A percentile compares a stretch with the other conserved stretches of the same genome.
Conservation (phyloP, 2,888 invertebrate species). For the Eupithecia exiguata region DNA sequence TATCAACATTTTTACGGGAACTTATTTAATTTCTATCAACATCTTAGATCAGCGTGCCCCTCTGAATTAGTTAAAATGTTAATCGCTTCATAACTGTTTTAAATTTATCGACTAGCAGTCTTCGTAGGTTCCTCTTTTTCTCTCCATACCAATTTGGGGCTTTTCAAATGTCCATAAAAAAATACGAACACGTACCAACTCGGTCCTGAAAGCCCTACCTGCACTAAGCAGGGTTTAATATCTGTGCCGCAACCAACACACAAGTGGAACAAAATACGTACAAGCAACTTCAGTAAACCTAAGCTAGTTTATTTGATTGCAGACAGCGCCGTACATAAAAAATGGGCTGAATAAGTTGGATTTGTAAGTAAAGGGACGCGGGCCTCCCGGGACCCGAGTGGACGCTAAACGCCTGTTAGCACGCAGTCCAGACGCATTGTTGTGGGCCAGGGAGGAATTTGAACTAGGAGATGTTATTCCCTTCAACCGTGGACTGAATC, state of each 20-base stretch:
- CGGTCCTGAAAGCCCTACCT: neutral
- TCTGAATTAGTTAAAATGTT: too few species aligned
- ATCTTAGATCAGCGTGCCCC: too few species aligned
- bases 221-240: neutral
- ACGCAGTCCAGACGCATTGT: constrained; percentile 72
- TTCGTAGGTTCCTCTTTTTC: too few species aligned
- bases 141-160: too few species aligned
- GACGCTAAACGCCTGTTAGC: constrained; percentile 84
- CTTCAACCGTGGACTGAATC: neutral
- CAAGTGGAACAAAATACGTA: neutral
- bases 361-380: constrained; percentile 68
- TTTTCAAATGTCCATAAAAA: too few species aligned
- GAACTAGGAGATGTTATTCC: neutral
- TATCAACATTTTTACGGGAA: too few species aligned
- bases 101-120: too few species aligned
- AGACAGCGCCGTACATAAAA: constrained; percentile 37
- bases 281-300: constrained; percentile 6
- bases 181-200: neutral
- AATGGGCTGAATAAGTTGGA: constrained; percentile 65
- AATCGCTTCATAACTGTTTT: too few species aligned
- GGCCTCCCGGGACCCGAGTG: constrained; percentile 60
- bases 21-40: too few species aligned
- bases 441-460: constrained; percentile 46
- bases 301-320: constrained; percentile 40
- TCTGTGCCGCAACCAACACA: neutral